Percentiles rank a stretch among this genome's conserved stretches.
Evolutionary conservation across 2,888 invertebrate genomes (phyloP).

Genomic region (Thymelicus acteon): DNA sequence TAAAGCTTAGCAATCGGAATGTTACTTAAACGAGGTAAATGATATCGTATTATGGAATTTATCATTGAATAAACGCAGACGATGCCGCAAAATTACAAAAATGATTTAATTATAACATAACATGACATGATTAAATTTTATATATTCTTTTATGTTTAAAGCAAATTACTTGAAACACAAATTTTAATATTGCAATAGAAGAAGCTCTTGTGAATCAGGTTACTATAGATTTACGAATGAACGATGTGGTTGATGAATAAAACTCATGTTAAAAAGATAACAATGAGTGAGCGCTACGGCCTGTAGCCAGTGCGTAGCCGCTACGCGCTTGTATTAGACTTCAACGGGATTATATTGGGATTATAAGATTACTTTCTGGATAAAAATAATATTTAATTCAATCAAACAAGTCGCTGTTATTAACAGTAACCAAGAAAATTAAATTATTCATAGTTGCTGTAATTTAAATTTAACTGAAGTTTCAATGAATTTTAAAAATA

Average conservation of each 20-base stretch:
- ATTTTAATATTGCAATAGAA: too few species aligned
- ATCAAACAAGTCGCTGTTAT: background rate
- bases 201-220: background rate
- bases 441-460: background rate
- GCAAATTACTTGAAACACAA: too few species aligned
- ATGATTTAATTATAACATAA: too few species aligned
- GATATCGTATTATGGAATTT: too few species aligned
- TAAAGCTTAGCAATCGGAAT: too few species aligned
- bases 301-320: constrained; percentile 49
- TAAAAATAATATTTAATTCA: background rate
- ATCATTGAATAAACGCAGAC: too few species aligned
- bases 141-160: too few species aligned
- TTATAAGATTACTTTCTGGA: background rate
- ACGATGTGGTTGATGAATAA: background rate
- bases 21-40: too few species aligned
- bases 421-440: background rate
- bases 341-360: constrained; percentile 44
- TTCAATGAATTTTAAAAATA: background rate
- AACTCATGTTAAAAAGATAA: background rate
- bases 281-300: constrained; percentile 43
- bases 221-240: background rate
- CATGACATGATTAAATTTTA: too few species aligned
- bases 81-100: too few species aligned
- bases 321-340: constrained; percentile 50
- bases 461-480: background rate